These are phyloP conservation scores for Cathartes aura DNA, from an alignment of 2,113 vertebrate species.

Conservation along the genomic window DNA sequence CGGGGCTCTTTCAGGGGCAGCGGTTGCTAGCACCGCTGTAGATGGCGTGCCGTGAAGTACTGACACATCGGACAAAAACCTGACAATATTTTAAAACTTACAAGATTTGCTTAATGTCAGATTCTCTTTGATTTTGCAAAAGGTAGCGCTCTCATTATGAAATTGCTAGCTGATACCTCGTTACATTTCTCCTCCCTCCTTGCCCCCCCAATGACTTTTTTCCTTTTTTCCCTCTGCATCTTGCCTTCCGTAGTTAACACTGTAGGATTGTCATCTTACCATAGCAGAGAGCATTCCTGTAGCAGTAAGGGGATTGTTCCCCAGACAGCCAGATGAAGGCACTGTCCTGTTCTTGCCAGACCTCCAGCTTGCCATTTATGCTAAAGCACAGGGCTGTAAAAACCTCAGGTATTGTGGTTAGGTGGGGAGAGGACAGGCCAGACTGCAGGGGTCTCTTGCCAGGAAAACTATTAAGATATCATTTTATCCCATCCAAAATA, in stretches of 20 bases:
- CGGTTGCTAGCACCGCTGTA: rapidly evolving
- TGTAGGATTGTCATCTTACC: rapidly evolving
- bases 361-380: too few species aligned
- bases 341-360: too few species aligned
- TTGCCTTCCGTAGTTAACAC: rapidly evolving
- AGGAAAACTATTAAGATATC: not conserved
- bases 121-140: not conserved
- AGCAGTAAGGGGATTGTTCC: not conserved
- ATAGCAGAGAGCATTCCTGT: not conserved
- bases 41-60: rapidly evolving
- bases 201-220: rapidly evolving
- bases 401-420: not conserved
- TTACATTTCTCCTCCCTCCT: not conserved
- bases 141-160: rapidly evolving
- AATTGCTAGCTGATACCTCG: rapidly evolving
- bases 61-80: rapidly evolving
- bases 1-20: not conserved
- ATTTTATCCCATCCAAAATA: not conserved
- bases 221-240: too few species aligned
- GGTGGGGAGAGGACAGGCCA: not conserved
- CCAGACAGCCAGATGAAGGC: not conserved
- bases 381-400: rapidly evolving
- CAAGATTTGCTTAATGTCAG: rapidly evolving
- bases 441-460: not conserved
- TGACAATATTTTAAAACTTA: rapidly evolving